Evolutionary conservation across 1,140 invertebrate genomes (phyloP), one percentile per base, ranked within the genome.

Genomic region (Eriosoma lanigerum): DNA sequence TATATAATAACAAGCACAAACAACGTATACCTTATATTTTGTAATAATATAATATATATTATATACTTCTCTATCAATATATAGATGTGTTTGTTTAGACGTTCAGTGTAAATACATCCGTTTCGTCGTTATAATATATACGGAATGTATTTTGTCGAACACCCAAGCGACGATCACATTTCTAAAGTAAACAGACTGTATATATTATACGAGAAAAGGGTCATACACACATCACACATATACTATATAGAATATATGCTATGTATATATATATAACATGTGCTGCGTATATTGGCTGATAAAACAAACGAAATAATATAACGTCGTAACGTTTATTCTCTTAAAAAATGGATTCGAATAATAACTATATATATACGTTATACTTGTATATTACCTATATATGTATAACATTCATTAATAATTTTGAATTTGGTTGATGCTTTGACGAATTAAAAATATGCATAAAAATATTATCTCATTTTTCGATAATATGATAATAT

Each of bases 1-100:
- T n/a, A 70, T 75, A 78, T 76, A 56, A 76, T 58, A 76, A 76
- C 21, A 56, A n/a, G n/a, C 29, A 38, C 50, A 56, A 19, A n/a
- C n/a, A 44, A n/a, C 56, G 10, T 38, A 73, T 46, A 52, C n/a
- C 21, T 32, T 15, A 29, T 75, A 52, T 58, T 8, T 56, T 58
- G 24, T 54, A 19, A n/a, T n/a, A n/a, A n/a, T n/a, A 32, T 48
- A 17, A 9, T 73, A 38, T 70, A 70, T 68, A 62, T 62, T 9
- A 19, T 64, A n/a, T 64, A 64, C 44, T 15, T 21, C 21, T 68
- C 13, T 26, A 68, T 68, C 46, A n/a, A 38, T 38, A 73, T 38
- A 73, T n/a, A 8, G 70, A 13, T 10, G 19, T 73, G 29, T 73
- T 73, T 75, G 72, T 75, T 75, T 75, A 56, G 52, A 75, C n/a